These are phyloP conservation scores for Panulirus ornatus DNA, from an alignment of 1,140 invertebrate genomes.

Conservation along the genomic window DNA sequence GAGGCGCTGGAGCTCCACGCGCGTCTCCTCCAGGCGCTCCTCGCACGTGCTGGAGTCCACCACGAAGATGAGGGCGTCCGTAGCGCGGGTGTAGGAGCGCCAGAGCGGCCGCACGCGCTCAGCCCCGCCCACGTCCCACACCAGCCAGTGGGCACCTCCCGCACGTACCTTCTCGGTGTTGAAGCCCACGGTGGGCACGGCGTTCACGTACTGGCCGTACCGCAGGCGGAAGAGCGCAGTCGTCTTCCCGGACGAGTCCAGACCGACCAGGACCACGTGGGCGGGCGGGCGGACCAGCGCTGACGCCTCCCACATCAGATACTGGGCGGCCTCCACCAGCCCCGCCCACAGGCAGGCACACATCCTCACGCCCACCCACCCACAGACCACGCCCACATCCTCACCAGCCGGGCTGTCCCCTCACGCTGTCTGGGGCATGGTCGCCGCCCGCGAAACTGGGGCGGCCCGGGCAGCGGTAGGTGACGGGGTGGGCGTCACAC, in stretches of 20 bases:
- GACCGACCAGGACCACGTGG: conserved; percentile 96
- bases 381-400: neutral
- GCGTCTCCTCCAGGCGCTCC: conserved; percentile 95
- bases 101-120: conserved; percentile 95
- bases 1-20: conserved; percentile 94
- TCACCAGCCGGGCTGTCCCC: neutral
- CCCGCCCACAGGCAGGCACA: conserved; percentile 64
- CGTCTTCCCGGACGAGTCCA: conserved; percentile 98
- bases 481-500: too few species aligned
- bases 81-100: conserved; percentile 94
- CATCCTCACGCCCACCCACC: conserved; percentile 36
- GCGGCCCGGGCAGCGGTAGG: too few species aligned
- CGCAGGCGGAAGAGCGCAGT: conserved; percentile 97
- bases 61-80: conserved; percentile 96
- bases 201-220: conserved; percentile 98
- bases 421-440: too few species aligned
- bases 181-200: conserved; percentile 98
- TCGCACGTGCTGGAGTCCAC: conserved; percentile 93
- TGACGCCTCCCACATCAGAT: conserved; percentile 61
- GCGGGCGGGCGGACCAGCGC: conserved; percentile 60
- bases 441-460: too few species aligned
- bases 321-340: conserved; percentile 59
- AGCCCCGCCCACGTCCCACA: conserved; percentile 96
- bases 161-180: conserved; percentile 96
- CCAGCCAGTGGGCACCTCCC: conserved; percentile 89